Percentiles rank a stretch among this genome's conserved stretches.
These are phyloP conservation scores for Hyles euphorbiae DNA, from an alignment of 1,140 invertebrate genomes.

Conservation along the genomic window DNA sequence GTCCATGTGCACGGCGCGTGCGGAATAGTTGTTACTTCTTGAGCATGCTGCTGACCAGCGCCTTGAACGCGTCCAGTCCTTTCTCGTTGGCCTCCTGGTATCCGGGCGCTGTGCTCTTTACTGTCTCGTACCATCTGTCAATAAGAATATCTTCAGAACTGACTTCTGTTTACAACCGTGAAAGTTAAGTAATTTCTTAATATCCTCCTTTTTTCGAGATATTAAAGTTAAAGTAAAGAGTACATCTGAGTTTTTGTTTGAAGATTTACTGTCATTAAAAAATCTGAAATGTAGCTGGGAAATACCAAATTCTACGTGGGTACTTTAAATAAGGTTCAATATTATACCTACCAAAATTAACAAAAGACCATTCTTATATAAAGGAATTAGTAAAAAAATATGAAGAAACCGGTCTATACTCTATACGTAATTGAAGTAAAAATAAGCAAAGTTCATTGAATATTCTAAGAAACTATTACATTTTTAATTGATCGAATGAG, in stretches of 20 bases:
- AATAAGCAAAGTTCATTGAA: too few relatives aligned
- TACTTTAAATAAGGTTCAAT: too few relatives aligned
- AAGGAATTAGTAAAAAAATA: too few relatives aligned
- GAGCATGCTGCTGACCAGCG: conserved; percentile 78
- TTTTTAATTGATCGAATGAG: too few relatives aligned
- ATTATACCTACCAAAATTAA: too few relatives aligned
- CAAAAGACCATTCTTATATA: too few relatives aligned
- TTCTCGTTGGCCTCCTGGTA: conserved; percentile 84
- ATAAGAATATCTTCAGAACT: not conserved
- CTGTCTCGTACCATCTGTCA: conserved; percentile 80
- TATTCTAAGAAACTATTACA: too few relatives aligned
- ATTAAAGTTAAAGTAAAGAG: not conserved
- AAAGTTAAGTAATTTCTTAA: not conserved
- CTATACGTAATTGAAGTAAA: too few relatives aligned
- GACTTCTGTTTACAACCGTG: conserved; percentile 1
- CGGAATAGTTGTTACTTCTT: conserved; percentile 74
- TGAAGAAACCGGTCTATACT: too few relatives aligned
- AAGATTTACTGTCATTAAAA: too few relatives aligned
- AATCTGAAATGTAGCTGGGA: too few relatives aligned
- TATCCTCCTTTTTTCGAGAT: not conserved
- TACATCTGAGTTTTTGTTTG: not conserved
- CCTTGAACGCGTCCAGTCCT: conserved; percentile 74
- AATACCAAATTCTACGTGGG: too few relatives aligned
- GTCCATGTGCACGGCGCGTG: not conserved
- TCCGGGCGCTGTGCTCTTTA: conserved; percentile 81